Percentiles rank a stretch among this genome's conserved stretches.
These are phyloP conservation scores for Bergia sp. DNA, from an alignment of 92 coral and sea anemone species.

Conservation along the genomic window DNA sequence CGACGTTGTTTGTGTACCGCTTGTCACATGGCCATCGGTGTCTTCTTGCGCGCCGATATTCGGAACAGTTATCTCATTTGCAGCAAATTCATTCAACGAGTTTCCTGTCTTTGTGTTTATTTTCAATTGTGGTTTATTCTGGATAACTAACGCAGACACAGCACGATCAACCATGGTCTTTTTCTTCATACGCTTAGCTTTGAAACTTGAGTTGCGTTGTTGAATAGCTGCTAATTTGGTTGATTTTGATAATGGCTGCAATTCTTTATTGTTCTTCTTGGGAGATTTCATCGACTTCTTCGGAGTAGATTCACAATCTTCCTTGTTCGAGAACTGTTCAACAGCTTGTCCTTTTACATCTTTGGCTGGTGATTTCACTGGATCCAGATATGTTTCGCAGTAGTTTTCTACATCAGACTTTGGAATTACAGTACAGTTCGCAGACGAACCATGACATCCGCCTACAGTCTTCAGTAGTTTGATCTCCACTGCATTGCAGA, in stretches of 20 bases:
- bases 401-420: constrained; percentile 84
- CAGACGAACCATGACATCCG: constrained; percentile 94
- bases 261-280: constrained; percentile 38
- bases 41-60: constrained; percentile 40
- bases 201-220: constrained; percentile 35
- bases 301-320: constrained; percentile 18
- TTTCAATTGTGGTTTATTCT: constrained; percentile 28
- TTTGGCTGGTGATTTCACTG: constrained; percentile 5
- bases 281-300: constrained; percentile 29
- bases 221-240: constrained; percentile 31
- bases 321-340: constrained; percentile 37
- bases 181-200: constrained; percentile 28
- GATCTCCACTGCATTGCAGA: constrained; percentile 81
- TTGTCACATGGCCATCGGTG: constrained; percentile 56
- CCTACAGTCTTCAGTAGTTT: constrained; percentile 87
- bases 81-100: constrained; percentile 42
- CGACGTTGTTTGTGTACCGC: constrained; percentile 61
- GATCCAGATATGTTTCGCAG: constrained; percentile 77
- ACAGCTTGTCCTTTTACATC: constrained; percentile 20
- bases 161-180: constrained; percentile 27
- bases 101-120: constrained; percentile 44
- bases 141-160: constrained; percentile 18
- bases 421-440: constrained; percentile 87
- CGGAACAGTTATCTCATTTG: constrained; percentile 18
- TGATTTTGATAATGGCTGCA: constrained; percentile 41